These are phyloP conservation scores for Urechis unicinctus DNA, from an alignment of 2,888 invertebrate genomes.

Conservation along the genomic window DNA sequence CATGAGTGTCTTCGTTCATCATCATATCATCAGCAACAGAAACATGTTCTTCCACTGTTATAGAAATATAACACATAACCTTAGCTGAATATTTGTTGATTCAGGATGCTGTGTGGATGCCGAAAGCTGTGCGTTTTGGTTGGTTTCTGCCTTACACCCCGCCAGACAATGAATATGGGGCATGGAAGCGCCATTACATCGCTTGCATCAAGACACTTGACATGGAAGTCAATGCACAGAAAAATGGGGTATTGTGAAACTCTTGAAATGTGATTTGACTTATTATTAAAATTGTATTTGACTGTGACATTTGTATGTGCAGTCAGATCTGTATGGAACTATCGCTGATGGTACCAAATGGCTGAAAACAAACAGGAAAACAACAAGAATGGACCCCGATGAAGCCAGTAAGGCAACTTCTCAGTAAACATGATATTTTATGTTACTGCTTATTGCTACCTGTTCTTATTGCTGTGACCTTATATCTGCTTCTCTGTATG, in stretches of 20 bases:
- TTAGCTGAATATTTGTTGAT: too few species aligned
- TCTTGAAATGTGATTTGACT: not conserved
- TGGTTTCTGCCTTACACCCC: slow-evolving; percentile 48
- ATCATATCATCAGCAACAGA: too few species aligned
- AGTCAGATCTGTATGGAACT: slow-evolving; percentile 23
- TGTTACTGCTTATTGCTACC: too few species aligned
- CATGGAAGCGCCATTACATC: slow-evolving; percentile 48
- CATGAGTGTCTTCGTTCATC: too few species aligned
- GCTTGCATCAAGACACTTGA: slow-evolving; percentile 32
- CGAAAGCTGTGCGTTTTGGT: slow-evolving; percentile 43
- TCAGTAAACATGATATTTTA: too few species aligned
- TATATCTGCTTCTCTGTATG: too few species aligned
- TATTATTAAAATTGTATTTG: not conserved
- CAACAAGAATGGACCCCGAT: not conserved
- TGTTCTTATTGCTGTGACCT: too few species aligned
- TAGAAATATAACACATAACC: too few species aligned
- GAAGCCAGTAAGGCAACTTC: not conserved
- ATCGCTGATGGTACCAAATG: slow-evolving; percentile 21
- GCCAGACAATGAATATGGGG: slow-evolving; percentile 42
- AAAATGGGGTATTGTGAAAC: not conserved
- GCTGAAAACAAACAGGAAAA: not conserved
- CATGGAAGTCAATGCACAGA: slow-evolving; percentile 12
- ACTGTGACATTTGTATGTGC: not conserved
- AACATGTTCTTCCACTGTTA: too few species aligned
- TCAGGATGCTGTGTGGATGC: slow-evolving; percentile 46